Percentiles rank a stretch among this genome's conserved stretches.
Conservation (phyloP, 2,797 vertebrate genomes). For the Sebastes jordani region DNA sequence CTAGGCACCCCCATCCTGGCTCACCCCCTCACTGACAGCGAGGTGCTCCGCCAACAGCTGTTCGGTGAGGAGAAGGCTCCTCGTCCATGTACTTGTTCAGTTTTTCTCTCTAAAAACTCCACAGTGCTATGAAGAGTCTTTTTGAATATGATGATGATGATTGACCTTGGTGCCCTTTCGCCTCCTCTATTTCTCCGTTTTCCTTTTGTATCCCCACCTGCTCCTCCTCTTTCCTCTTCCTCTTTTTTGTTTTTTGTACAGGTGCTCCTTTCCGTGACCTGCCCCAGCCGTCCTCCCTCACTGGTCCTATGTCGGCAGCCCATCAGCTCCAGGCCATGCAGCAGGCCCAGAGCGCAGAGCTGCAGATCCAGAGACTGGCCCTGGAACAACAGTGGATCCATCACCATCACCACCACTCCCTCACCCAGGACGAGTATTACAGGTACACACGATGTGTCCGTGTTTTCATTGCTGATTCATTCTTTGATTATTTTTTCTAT, state of each 20-base stretch:
- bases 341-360: constrained; percentile 96
- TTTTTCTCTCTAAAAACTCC: constrained; percentile 73
- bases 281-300: constrained; percentile 92
- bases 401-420: constrained; percentile 95
- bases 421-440: constrained; percentile 99
- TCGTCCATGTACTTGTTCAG: constrained; percentile 78
- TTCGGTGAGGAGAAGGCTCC: constrained; percentile 91
- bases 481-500: neutral
- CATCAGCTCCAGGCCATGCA: constrained; percentile 99
- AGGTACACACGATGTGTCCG: constrained; percentile 78
- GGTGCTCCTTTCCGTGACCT: constrained; percentile 97
- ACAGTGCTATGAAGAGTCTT: constrained; percentile 41
- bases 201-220: neutral
- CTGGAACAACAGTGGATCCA: constrained; percentile 98
- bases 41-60: constrained; percentile 99
- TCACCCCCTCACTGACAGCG: constrained; percentile 98
- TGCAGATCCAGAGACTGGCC: constrained; percentile 99
- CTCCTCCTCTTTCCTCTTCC: neutral
- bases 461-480: neutral
- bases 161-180: constrained; percentile 20
- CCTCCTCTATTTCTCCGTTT: neutral
- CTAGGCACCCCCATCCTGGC: constrained; percentile 95
- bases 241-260: constrained; percentile 50
- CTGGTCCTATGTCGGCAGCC: constrained; percentile 94
- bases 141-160: constrained; percentile 20